Evolutionary conservation across 2,888 invertebrate species (phyloP).

Genomic region (Altica lythri): DNA sequence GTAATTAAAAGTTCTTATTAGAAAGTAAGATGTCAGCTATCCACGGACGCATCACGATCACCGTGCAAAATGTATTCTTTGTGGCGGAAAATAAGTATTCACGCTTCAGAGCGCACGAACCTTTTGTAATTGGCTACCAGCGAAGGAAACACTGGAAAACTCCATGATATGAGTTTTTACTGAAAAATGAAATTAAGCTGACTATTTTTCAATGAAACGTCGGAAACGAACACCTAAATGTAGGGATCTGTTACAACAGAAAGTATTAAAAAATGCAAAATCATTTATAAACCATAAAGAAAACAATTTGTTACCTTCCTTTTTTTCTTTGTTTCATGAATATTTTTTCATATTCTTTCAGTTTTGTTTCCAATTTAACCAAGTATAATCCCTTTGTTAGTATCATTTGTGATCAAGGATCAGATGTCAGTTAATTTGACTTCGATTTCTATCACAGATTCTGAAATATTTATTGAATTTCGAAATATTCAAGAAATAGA

Average conservation of each 20-base stretch:
- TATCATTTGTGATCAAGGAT: no score
- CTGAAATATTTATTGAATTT: no score
- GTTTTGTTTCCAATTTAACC: no score
- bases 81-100: slow-evolving; percentile 46
- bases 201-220: slow-evolving; percentile 23
- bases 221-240: slow-evolving; percentile 19
- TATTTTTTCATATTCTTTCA: no score
- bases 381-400: no score
- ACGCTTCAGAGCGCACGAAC: slow-evolving; percentile 38
- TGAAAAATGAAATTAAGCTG: slow-evolving; percentile 24
- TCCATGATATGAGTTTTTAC: slow-evolving; percentile 21
- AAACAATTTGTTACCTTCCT: no score
- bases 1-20: slow-evolving; percentile 25
- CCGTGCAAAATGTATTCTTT: slow-evolving; percentile 42
- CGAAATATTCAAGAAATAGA: no score
- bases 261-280: slow-evolving; percentile 1
- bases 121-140: slow-evolving; percentile 34
- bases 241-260: slow-evolving; percentile 1
- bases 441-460: no score
- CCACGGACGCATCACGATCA: slow-evolving; percentile 30
- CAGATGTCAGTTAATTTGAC: no score
- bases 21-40: slow-evolving; percentile 22
- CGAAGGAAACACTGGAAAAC: slow-evolving; percentile 30
- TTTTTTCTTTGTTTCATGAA: no score
- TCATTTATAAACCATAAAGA: no score